phyloP scores from a whole-genome alignment of 1,140 invertebrate species.

The Hypsibius dujardini region DNA sequence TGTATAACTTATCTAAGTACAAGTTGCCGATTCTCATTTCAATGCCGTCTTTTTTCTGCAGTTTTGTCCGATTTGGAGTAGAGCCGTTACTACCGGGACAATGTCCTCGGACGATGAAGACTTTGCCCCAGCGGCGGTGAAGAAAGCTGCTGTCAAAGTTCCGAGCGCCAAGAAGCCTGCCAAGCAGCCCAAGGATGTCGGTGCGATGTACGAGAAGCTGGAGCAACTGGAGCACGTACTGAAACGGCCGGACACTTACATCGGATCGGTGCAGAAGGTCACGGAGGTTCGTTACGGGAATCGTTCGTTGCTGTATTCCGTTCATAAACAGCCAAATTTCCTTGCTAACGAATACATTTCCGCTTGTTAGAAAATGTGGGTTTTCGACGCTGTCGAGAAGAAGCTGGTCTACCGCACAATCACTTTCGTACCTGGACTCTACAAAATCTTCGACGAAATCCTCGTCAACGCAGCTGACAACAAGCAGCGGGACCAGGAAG shows the following conservation, averaged over 20 bases:
- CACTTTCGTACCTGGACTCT: slow-evolving; percentile 85
- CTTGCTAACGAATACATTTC: slow-evolving; percentile 17
- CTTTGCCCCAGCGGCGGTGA: background rate
- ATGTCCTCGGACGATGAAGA: slow-evolving; percentile 14
- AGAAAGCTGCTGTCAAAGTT: slow-evolving; percentile 1
- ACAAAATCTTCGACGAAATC: slow-evolving; percentile 99
- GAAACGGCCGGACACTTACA: slow-evolving; percentile 92
- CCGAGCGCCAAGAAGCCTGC: background rate
- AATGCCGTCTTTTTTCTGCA: no score
- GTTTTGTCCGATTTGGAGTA: no score
- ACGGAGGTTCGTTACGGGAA: slow-evolving; percentile 38
- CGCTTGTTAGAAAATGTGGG: slow-evolving; percentile 63
- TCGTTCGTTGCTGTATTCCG: no score
- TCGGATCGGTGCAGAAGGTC: slow-evolving; percentile 75
- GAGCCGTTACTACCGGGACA: no score
- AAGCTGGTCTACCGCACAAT: slow-evolving; percentile 69
- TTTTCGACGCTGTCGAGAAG: slow-evolving; percentile 57
- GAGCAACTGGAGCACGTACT: slow-evolving; percentile 61
- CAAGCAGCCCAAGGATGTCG: slow-evolving; percentile 29
- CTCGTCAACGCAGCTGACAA: slow-evolving; percentile 98
- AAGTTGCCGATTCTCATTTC: no score
- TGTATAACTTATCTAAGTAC: no score
- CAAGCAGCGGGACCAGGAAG: slow-evolving; percentile 82
- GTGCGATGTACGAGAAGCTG: slow-evolving; percentile 41
- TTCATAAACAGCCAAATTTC: no score